phyloP scores from a whole-genome alignment of 2,113 vertebrate genomes.

The Phyllostomus discolor region DNA sequence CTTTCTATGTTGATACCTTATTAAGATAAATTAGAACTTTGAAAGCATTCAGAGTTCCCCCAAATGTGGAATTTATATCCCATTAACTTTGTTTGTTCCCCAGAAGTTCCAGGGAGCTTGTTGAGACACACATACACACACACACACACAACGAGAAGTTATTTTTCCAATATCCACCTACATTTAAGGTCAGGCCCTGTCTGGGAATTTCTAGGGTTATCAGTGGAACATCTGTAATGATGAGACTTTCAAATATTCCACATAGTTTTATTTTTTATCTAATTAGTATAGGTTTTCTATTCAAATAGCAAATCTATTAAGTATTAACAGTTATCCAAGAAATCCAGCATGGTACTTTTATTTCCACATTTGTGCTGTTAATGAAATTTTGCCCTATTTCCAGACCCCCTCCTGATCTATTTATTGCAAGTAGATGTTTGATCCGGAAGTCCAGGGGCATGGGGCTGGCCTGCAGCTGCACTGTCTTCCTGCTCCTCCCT shows the following conservation, averaged over 20 bases:
- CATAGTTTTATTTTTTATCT: background rate
- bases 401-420: too few relatives aligned
- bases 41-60: background rate
- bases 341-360: background rate
- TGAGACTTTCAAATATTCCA: slow-evolving; percentile 5
- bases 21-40: slow-evolving; percentile 11
- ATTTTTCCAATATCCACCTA: background rate
- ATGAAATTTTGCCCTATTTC: background rate
- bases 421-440: background rate
- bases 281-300: background rate
- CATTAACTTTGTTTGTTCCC: background rate
- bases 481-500: background rate
- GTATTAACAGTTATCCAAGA: background rate
- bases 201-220: background rate
- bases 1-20: background rate
- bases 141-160: background rate
- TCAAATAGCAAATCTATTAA: background rate
- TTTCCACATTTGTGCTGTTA: background rate
- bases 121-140: too few relatives aligned
- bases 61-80: slow-evolving; percentile 26
- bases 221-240: background rate
- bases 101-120: background rate
- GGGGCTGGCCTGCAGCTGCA: background rate
- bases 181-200: background rate
- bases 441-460: background rate